Conservation (phyloP, 2,113 vertebrate genomes). For the Gopherus flavomarginatus region DNA sequence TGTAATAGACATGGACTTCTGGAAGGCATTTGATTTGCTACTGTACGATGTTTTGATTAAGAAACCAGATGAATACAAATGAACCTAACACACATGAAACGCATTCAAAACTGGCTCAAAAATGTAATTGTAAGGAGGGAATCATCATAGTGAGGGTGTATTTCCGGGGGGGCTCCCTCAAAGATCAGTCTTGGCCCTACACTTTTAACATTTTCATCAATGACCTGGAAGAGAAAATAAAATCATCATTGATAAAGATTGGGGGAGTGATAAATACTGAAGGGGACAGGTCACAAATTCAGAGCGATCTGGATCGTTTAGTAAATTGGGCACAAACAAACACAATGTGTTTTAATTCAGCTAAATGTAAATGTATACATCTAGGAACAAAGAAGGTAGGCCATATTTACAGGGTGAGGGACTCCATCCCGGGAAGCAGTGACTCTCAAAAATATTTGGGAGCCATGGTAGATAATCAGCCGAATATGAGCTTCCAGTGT, state of each 20-base stretch:
- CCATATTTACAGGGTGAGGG: background rate
- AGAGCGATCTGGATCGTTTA: too few species aligned
- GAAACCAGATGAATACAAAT: background rate
- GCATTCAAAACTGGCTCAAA: background rate
- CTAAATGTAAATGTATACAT: background rate
- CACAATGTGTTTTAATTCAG: background rate
- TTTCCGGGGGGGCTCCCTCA: background rate
- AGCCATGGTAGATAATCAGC: background rate
- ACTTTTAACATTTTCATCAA: background rate
- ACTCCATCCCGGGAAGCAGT: background rate
- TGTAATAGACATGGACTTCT: background rate
- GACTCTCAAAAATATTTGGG: background rate
- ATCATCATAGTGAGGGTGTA: background rate
- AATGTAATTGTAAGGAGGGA: background rate
- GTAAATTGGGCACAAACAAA: background rate
- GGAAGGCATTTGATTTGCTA: background rate
- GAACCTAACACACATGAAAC: background rate
- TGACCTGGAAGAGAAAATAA: background rate
- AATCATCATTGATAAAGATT: background rate
- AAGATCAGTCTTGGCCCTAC: background rate
- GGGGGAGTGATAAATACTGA: background rate
- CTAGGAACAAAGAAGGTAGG: background rate
- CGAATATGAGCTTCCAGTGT: too few species aligned
- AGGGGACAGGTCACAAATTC: background rate
- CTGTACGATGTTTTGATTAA: background rate